Evolutionary conservation across 2,113 vertebrate genomes (phyloP).

Genomic region (Lepidothrix coronata): DNA sequence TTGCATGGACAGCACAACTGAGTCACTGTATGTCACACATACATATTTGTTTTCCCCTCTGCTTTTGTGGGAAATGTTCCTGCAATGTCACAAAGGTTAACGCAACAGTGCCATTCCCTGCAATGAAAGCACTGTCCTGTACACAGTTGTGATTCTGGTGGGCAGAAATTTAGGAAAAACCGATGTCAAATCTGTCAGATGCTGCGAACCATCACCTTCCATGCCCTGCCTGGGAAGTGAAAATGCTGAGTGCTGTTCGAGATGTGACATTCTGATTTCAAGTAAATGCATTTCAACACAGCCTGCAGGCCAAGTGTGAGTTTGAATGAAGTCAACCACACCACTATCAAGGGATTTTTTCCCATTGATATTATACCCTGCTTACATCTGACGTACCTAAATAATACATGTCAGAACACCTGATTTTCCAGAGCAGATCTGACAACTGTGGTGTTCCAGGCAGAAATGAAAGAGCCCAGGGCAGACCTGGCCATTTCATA

Average conservation of each 20-base stretch:
- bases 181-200: background rate
- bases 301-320: background rate
- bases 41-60: background rate
- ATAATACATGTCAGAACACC: background rate
- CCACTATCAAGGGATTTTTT: background rate
- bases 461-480: background rate
- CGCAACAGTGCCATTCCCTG: background rate
- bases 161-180: background rate
- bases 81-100: background rate
- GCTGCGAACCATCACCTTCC: background rate
- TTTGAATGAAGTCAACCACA: background rate
- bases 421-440: background rate
- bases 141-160: background rate
- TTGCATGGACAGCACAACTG: background rate
- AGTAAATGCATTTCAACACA: background rate
- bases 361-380: background rate
- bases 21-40: background rate
- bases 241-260: background rate
- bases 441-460: background rate
- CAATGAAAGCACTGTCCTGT: rapidly evolving
- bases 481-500: background rate
- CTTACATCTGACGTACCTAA: background rate
- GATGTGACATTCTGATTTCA: background rate
- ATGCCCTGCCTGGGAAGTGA: background rate
- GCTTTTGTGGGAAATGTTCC: background rate